Evolutionary conservation across 2,113 vertebrate genomes (phyloP), one percentile per base, ranked within the genome.

Genomic region (Xiphorhynchus elegans): DNA sequence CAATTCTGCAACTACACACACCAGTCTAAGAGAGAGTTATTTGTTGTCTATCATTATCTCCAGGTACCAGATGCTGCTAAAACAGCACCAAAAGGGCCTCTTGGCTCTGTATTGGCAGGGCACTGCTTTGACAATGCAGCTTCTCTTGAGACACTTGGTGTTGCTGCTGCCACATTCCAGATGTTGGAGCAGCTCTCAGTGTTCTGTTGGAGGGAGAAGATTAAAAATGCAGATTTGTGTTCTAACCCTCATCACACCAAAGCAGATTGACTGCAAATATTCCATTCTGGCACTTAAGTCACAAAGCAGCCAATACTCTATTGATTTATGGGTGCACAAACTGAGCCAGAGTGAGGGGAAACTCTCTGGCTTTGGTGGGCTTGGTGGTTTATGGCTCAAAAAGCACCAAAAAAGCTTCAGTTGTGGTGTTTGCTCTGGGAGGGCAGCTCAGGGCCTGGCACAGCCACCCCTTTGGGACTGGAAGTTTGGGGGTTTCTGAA

Each of bases 391-490:
- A 46, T 46, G 44, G 17, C 18, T 46, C 44, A 18, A 46, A 46
- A 46, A 9, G 7, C 44, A 46, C 13, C 16, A 46, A 46, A 46
- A 46, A 18, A 18, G 17, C 44, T 46, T 46, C 18, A 46, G 44
- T 46, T 46, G 44, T 46, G 18, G 44, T 46, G 44, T 42, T 42
- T 42, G 40, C 40, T 42, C 40, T 46, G 16, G 44, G 44, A 18
- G 8, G 13, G 44, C 17, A 18, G 44, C 44, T 46, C 44, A 46
- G 44, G 44, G 44, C 18, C 18, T 46, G 44, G 18, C 44, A 46
- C 44, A 46, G 44, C 18, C 44, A 46, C 44, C 10, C 0, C 0
- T 35, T 42, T 16, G 52, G 40, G 39, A 1, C 52, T 42, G 29
- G 28, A 93, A 17, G 35, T 8, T 68, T 37, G 23, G 1, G 6